phyloP scores from a whole-genome alignment of 2,888 invertebrate genomes.

The Leptinotarsa peninsularis region DNA sequence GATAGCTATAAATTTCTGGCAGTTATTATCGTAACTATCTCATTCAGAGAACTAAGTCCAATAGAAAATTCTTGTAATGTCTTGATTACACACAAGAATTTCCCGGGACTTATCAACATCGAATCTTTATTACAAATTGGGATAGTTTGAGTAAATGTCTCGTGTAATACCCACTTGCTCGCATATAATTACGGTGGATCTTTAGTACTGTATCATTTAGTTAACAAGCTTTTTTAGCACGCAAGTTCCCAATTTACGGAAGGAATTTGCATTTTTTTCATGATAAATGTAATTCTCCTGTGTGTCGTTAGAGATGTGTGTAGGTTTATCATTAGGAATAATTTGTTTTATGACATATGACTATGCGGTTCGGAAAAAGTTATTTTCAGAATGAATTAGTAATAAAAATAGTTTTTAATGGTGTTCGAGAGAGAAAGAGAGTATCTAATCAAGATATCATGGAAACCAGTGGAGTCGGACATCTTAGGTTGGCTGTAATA shows the following conservation, averaged over 20 bases:
- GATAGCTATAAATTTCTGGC: conserved; percentile 9
- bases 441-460: neutral
- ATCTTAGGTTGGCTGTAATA: neutral
- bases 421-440: neutral
- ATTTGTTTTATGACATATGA: conserved; percentile 21
- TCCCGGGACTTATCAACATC: conserved; percentile 26
- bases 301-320: conserved; percentile 33
- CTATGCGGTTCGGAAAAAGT: neutral
- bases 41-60: neutral
- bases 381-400: conserved; percentile 14
- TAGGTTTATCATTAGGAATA: conserved; percentile 24
- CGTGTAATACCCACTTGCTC: conserved; percentile 32
- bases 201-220: conserved; percentile 40
- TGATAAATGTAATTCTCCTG: conserved; percentile 37
- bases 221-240: conserved; percentile 46
- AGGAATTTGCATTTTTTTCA: conserved; percentile 42
- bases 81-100: conserved; percentile 35
- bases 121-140: conserved; percentile 37
- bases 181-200: conserved; percentile 36
- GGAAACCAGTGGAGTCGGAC: neutral
- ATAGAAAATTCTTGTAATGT: conserved; percentile 28
- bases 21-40: neutral
- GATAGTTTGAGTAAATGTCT: conserved; percentile 29
- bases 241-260: conserved; percentile 43
- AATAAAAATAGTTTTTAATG: conserved; percentile 7